Percentiles rank a stretch among this genome's conserved stretches.
Evolutionary conservation across 2,888 invertebrate genomes (phyloP).

Genomic region (Nowickia ferox): DNA sequence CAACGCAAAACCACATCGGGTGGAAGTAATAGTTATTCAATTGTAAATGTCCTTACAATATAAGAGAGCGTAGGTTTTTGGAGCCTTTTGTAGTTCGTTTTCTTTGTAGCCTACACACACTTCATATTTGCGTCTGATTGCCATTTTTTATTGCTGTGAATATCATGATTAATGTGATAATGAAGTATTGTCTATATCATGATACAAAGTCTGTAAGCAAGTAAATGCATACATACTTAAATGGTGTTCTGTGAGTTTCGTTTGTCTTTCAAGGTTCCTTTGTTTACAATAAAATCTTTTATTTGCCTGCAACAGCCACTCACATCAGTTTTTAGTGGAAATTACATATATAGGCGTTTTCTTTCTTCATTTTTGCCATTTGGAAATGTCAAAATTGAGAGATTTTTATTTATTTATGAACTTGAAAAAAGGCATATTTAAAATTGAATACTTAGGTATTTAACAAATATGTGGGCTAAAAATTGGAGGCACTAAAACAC

Average conservation of each 20-base stretch:
- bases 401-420: slow-evolving; percentile 43
- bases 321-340: slow-evolving; percentile 6
- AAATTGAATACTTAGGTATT: slow-evolving; percentile 8
- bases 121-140: slow-evolving; percentile 46
- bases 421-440: neutral
- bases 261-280: slow-evolving; percentile 43
- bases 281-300: slow-evolving; percentile 33
- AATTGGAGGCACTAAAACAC: slow-evolving; percentile 14
- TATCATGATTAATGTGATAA: slow-evolving; percentile 59
- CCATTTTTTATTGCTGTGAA: slow-evolving; percentile 48
- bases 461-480: slow-evolving; percentile 36
- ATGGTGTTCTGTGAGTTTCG: neutral
- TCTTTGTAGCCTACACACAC: slow-evolving; percentile 50
- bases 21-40: slow-evolving; percentile 36
- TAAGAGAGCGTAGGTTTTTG: slow-evolving; percentile 46
- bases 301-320: slow-evolving; percentile 28
- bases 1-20: slow-evolving; percentile 15
- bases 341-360: slow-evolving; percentile 53
- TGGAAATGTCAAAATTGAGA: slow-evolving; percentile 48
- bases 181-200: slow-evolving; percentile 48
- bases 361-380: slow-evolving; percentile 17
- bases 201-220: no score
- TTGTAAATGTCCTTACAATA: slow-evolving; percentile 52
- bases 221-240: neutral
- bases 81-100: slow-evolving; percentile 28